A percentile compares a stretch with the other conserved stretches of the same genome.
phyloP scores from a whole-genome alignment of 2,797 vertebrate species.

The Ciconia nigra region DNA sequence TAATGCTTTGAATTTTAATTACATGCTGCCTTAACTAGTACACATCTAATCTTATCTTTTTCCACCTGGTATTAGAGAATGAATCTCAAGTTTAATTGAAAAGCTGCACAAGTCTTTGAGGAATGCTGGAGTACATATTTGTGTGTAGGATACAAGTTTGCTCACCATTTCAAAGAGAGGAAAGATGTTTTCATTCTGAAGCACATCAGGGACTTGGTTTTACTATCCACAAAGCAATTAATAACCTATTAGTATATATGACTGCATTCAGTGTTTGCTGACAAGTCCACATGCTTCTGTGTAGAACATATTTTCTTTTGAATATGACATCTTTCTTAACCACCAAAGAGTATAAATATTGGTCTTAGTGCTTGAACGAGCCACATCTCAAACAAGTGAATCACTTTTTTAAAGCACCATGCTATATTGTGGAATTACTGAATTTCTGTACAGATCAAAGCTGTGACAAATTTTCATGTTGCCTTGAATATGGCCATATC shows the following conservation, averaged over 20 bases:
- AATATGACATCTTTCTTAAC: constrained; percentile 24
- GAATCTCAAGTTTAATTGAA: not conserved
- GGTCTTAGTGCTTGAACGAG: not conserved
- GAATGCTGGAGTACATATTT: not conserved
- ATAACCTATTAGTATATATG: not conserved
- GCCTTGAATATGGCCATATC: not conserved
- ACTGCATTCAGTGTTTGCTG: constrained; percentile 25
- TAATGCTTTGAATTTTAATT: constrained; percentile 41
- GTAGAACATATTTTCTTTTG: constrained; percentile 8
- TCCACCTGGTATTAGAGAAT: not conserved
- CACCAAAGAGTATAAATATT: constrained; percentile 16
- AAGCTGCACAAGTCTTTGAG: not conserved
- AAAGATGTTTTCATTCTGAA: not conserved
- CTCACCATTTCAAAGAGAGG: not conserved
- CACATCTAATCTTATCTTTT: not conserved
- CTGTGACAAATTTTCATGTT: not conserved
- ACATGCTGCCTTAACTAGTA: not conserved
- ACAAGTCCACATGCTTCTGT: constrained; percentile 21
- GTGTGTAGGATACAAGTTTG: not conserved
- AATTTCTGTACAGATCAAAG: not conserved
- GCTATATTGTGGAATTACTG: not conserved
- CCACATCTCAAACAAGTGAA: not conserved
- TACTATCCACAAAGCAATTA: constrained; percentile 3
- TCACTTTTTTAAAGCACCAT: not conserved
- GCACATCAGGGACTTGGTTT: not conserved